Percentiles rank a stretch among this genome's conserved stretches.
Evolutionary conservation across 2,888 invertebrate genomes (phyloP).

Genomic region (Mechanitis mazaeus): DNA sequence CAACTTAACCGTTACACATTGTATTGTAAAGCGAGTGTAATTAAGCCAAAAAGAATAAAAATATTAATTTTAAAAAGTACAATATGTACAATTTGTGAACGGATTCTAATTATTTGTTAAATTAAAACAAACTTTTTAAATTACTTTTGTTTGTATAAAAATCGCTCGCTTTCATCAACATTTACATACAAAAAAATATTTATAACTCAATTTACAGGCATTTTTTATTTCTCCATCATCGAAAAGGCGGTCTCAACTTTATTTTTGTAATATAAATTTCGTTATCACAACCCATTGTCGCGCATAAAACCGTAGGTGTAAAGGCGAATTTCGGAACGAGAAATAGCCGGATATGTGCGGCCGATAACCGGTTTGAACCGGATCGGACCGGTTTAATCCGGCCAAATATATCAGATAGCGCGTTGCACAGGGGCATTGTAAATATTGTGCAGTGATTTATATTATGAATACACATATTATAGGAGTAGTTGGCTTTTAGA

Average conservation of each 20-base stretch:
- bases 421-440: background rate
- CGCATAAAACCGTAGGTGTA: slow-evolving; percentile 4
- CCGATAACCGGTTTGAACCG: slow-evolving; percentile 38
- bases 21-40: no score
- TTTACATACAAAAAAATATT: no score
- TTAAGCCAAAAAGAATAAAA: no score
- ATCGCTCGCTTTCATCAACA: no score
- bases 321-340: slow-evolving; percentile 12
- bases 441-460: background rate
- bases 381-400: slow-evolving; percentile 41
- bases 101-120: no score
- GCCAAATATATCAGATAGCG: slow-evolving; percentile 38
- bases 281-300: slow-evolving; percentile 12
- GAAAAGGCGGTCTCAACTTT: background rate
- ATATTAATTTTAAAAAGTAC: no score
- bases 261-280: slow-evolving; percentile 8
- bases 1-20: no score
- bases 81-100: no score
- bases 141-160: no score
- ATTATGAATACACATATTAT: background rate
- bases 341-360: slow-evolving; percentile 35
- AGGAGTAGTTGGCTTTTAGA: background rate
- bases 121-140: no score
- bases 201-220: no score
- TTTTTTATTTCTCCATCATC: no score